Base-by-base conservation (phyloP, 35 echinoderm and acorn worm genomes). In the Heliocidaris tuberculata region DNA sequence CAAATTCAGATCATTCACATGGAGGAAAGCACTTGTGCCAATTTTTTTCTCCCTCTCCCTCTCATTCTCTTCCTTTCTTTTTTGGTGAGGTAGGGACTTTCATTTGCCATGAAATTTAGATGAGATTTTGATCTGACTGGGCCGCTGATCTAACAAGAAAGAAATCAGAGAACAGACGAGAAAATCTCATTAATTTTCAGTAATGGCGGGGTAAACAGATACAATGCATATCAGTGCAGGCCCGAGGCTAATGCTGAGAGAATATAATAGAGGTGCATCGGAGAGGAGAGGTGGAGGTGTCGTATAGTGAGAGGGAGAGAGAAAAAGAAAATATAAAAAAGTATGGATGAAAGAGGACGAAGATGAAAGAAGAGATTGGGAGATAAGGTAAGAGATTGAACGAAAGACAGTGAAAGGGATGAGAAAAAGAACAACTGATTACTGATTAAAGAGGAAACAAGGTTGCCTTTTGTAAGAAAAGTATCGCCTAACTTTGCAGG, bases 141-240 rank as follows among this genome's bases (percentile, higher is more conserved):
- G 91, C 31, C 29, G 24, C 16, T 52, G 91, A 93, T 93, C 16
- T 59, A 93, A 52, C 47, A 59, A 93, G 50, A 91, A 24, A 65
- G 86, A 94, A 52, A 60, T 88, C 60, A 88, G 85, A 59, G 87
- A 86, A 61, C 13, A 94, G 93, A 24, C 48, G 42, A 91, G 93
- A 93, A 96, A 96, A 96, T 96, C 93, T 94, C 95, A 94, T 96
- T 94, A 94, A 96, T 96, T 96, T 96, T 88, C 93, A 91, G 71
- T 96, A 96, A 96, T 96, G 95, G 93, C 86, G 85, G 48, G 31
- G 95, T 89, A 94, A 96, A 96, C 91, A 94, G 95, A 96, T 94
- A 96, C 95, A 96, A 92, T 96, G 86, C 71, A 92, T 94, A 93
- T 96, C 52, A 86, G 91, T 96, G 56, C 59, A 32, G 87, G 93